Conservation (phyloP, 2,797 vertebrate genomes). For the Pipistrellus kuhlii region DNA sequence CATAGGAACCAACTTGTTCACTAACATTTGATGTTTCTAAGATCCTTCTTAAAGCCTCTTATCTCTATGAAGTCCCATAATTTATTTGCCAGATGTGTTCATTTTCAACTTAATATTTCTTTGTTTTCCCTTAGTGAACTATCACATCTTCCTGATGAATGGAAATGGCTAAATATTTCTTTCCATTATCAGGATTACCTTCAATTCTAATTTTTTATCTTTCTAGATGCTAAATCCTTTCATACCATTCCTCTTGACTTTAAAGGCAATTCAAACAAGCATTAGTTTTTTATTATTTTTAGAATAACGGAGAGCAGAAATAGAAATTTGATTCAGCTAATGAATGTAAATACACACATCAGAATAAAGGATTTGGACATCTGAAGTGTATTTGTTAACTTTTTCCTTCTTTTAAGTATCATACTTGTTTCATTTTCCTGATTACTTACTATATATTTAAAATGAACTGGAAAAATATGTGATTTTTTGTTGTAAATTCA, state of each 20-base stretch:
- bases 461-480: conserved; percentile 4
- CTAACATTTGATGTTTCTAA: neutral
- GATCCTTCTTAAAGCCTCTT: neutral
- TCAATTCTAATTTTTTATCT: conserved; percentile 51
- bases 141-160: neutral
- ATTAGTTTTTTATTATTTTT: conserved; percentile 34
- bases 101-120: neutral
- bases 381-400: neutral
- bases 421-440: conserved; percentile 16
- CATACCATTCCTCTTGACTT: neutral
- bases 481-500: conserved; percentile 72
- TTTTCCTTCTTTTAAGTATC: conserved; percentile 38
- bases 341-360: neutral
- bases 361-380: neutral
- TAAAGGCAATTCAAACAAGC: neutral
- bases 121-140: conserved; percentile 38
- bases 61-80: neutral
- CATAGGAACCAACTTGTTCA: neutral
- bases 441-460: conserved; percentile 13
- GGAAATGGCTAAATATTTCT: neutral
- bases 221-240: neutral
- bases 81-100: neutral
- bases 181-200: neutral
- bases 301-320: conserved; percentile 20
- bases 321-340: conserved; percentile 18